Base-by-base conservation (phyloP, 2,797 vertebrate genomes). In the Girardinus metallicus region DNA sequence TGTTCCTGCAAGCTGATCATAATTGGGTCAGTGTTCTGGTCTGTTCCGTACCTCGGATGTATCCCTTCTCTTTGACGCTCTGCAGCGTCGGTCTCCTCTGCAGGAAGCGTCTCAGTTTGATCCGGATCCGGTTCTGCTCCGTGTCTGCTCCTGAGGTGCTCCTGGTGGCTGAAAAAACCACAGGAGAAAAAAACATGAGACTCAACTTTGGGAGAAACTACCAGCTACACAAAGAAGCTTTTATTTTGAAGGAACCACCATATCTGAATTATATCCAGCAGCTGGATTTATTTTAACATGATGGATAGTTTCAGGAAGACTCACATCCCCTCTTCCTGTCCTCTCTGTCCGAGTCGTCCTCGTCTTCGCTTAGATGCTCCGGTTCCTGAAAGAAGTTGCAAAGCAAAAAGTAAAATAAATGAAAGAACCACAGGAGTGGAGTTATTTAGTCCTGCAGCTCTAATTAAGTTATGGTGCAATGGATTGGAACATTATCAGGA, bases 11-110 rank as follows among this genome's bases (percentile, higher is more conserved):
- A 49, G 10, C 49, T 39, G 47, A 26, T 5, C 75, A 49, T 26
- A 43, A 16, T 31, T 26, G 55, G 36, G 5, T n/a, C 49, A 6
- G 36, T 21, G 62, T 51, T 39, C 34, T 43, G 10, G 9, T 74
- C 12, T 0, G 6, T n/a, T 13, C 15, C 9, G 26, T 41, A 97
- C 96, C 97, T 93, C 91, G 92, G 91, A 97, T 97, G 94, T 98
- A 98, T 73, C 97, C 97, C 76, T 91, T 95, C 74, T 98, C 97
- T 2, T 97, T 94, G 41, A 98, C 95, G 2, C 96, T 96, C 90
- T 98, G 97, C 88, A 97, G 87, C 0, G 97, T 97, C 0, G 97
- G 97, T 34, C 97, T 87, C 46, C 95, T 92, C 93, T 95, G 96
- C 23, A 98, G 95, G 91, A 98, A 97, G 53, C 95, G 97, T 46